Percentiles rank a stretch among this genome's conserved stretches.
These are phyloP conservation scores for Phengaris arion DNA, from an alignment of 2,888 invertebrate genomes.

Conservation along the genomic window DNA sequence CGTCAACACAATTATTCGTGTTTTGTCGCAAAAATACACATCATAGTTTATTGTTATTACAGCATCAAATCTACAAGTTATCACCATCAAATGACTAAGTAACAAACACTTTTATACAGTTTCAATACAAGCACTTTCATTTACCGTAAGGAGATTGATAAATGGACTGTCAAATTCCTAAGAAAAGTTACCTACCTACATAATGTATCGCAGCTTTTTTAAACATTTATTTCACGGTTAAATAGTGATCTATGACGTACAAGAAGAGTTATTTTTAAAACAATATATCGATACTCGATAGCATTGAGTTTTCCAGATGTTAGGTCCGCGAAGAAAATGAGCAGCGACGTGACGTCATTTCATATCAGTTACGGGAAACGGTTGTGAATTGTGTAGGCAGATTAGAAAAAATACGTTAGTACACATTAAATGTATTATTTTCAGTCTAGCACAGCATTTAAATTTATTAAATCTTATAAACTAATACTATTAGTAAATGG, in stretches of 20 bases:
- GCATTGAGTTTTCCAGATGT: conserved; percentile 15
- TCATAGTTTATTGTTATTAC: not conserved
- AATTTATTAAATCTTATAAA: not conserved
- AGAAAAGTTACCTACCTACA: not conserved
- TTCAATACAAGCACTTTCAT: no score
- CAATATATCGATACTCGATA: conserved; percentile 5
- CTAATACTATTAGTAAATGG: not conserved
- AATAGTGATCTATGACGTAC: not conserved
- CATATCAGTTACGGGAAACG: not conserved
- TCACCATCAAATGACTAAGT: not conserved
- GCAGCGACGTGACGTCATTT: not conserved
- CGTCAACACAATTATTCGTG: not conserved
- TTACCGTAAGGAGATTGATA: not conserved
- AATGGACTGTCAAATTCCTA: not conserved
- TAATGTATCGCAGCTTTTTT: not conserved
- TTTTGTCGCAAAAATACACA: not conserved
- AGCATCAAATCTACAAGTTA: no score
- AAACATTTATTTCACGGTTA: not conserved
- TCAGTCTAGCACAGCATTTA: not conserved
- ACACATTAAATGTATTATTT: not conserved
- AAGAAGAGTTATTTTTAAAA: not conserved
- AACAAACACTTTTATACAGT: not conserved
- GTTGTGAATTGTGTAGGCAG: not conserved
- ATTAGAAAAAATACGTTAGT: no score
- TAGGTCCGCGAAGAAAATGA: not conserved